These are phyloP conservation scores for Falco peregrinus DNA, from an alignment of 2,797 vertebrate genomes.

Conservation along the genomic window DNA sequence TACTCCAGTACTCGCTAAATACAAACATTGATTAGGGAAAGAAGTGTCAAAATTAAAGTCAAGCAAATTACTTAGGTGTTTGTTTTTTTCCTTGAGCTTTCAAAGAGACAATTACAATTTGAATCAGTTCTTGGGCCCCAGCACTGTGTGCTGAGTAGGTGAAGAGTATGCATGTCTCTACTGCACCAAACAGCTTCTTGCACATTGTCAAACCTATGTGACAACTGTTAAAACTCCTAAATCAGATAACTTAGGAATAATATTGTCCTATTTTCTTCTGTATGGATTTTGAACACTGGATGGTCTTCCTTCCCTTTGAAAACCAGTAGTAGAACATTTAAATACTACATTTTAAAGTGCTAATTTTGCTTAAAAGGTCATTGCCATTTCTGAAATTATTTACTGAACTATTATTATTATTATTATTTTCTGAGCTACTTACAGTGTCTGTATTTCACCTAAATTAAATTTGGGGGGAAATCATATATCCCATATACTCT, in stretches of 20 bases:
- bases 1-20: neutral
- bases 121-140: slow-evolving; percentile 22
- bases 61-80: neutral
- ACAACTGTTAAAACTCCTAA: slow-evolving; percentile 2
- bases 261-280: neutral
- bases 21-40: neutral
- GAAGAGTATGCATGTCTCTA: neutral
- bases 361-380: neutral
- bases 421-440: neutral
- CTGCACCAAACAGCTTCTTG: neutral
- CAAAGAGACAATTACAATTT: slow-evolving; percentile 41
- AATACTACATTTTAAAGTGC: neutral
- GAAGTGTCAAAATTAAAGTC: neutral
- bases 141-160: neutral
- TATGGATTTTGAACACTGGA: neutral
- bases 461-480: neutral
- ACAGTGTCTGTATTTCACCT: neutral
- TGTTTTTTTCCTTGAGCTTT: too few relatives aligned
- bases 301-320: neutral
- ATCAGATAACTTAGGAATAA: neutral
- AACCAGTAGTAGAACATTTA: neutral
- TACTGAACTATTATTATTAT: neutral
- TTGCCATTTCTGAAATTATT: neutral
- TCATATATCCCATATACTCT: neutral
- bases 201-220: neutral